Base-by-base conservation (phyloP, 2,888 invertebrate genomes). In the Drosophila differens region DNA sequence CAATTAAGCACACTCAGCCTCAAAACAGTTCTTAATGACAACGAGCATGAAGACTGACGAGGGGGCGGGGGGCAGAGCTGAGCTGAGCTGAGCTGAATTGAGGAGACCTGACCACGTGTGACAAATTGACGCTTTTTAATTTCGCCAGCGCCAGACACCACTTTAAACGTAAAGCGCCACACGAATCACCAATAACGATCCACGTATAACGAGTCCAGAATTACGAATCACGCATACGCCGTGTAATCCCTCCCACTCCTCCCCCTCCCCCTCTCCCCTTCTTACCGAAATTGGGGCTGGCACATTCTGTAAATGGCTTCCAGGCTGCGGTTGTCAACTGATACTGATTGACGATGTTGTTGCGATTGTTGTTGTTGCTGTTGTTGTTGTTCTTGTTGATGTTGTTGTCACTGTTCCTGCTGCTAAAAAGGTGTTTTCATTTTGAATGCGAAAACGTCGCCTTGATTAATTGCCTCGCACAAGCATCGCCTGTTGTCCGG, bases 81-180 rank as follows among this genome's bases (percentile, higher is more conserved):
- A 14, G 22, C 14, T 25, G 22, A 19, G 19, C 14, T 25, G 22
- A 19, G 19, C 14, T 25, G 22, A 19, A 12, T 25, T 33, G 65
- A 64, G 61, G 67, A 51, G 66, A 52, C 33, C 66, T 80, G 86
- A 77, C 80, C 82, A 80, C 65, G 89, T 91, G 91, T 92, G 91
- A 91, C 92, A 92, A 91, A 91, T 91, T 92, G 92, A 91, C 91
- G 92, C 92, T 91, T 91, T 91, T 91, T 92, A 91, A 91, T 91
- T 91, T 79, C 74, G 80, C 86, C 81, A 67, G 83, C 80, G 47
- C 57, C 59, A 25, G 33, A 59, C 55, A 59, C 72, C 79, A 79
- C 70, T 82, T 70, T 60, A 68, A 79, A 79, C 58, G 71, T 64
- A 52, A 82, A 77, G 81, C 77, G 77, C 70, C 82, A 79, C 70